Percentiles rank a stretch among this genome's conserved stretches.
Evolutionary conservation across 1,140 invertebrate genomes (phyloP).

Genomic region (Ruditapes philippinarum): DNA sequence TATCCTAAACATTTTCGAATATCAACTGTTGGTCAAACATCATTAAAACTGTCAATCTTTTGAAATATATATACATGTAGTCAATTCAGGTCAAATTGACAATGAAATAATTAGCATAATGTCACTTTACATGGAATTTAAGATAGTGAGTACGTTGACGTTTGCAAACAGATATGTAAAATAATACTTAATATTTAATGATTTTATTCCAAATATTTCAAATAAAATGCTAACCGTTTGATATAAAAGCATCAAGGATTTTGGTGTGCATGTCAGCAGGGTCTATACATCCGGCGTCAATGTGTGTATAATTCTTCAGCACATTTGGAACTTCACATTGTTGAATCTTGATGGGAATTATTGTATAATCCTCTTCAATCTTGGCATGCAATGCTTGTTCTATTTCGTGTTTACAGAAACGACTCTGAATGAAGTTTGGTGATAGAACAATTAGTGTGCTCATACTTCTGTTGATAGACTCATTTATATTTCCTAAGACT

Average conservation of each 20-base stretch:
- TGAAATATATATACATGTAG: too few species aligned
- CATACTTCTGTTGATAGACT: background rate
- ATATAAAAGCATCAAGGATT: constrained; percentile 1
- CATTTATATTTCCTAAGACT: background rate
- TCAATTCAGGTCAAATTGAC: too few species aligned
- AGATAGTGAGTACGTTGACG: too few species aligned
- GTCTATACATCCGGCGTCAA: background rate
- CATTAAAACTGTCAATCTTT: too few species aligned
- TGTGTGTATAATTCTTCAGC: background rate
- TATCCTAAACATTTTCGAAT: too few species aligned
- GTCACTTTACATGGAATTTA: too few species aligned
- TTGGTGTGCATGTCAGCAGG: background rate
- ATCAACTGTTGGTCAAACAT: too few species aligned
- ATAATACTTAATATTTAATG: too few species aligned
- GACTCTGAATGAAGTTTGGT: background rate
- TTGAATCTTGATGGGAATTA: background rate
- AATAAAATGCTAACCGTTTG: background rate
- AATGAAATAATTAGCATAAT: too few species aligned
- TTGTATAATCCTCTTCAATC: background rate
- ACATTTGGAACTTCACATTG: background rate
- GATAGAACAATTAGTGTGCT: background rate
- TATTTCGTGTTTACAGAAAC: background rate
- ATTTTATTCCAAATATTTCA: too few species aligned
- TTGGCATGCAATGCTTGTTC: background rate
- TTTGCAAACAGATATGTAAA: too few species aligned